phyloP scores from a whole-genome alignment of 2,888 invertebrate genomes.

The Hyposoter dolosus region DNA sequence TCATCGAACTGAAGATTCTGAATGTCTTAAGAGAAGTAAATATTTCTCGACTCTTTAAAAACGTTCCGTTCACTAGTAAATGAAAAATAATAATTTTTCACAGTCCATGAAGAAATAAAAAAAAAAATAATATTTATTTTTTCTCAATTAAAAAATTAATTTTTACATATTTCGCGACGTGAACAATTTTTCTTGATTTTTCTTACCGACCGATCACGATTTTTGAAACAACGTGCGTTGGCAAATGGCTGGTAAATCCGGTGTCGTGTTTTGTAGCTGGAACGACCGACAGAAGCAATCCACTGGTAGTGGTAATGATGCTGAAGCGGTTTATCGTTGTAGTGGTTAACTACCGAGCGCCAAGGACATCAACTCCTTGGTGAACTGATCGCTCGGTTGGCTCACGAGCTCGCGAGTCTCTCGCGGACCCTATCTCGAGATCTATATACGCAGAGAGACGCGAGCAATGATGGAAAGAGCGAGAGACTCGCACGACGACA shows the following conservation, averaged over 20 bases:
- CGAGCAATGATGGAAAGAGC: slow-evolving; percentile 41
- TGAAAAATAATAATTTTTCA: background rate
- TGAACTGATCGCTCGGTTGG: slow-evolving; percentile 62
- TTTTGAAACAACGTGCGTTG: slow-evolving; percentile 4
- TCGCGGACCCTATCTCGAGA: slow-evolving; percentile 70
- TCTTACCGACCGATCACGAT: slow-evolving; percentile 25
- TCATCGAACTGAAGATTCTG: background rate
- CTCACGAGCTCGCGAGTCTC: slow-evolving; percentile 44
- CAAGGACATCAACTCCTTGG: slow-evolving; percentile 79
- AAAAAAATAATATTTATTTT: background rate
- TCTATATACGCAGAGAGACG: slow-evolving; percentile 65
- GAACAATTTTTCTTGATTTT: slow-evolving; percentile 4
- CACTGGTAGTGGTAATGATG: slow-evolving; percentile 72
- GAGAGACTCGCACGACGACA: slow-evolving; percentile 19
- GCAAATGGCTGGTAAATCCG: slow-evolving; percentile 43
- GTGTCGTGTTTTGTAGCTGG: slow-evolving; percentile 14
- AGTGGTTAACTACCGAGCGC: slow-evolving; percentile 78
- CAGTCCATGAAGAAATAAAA: background rate
- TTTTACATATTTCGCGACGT: background rate
- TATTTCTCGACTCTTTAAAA: background rate
- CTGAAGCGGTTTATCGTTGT: slow-evolving; percentile 71
- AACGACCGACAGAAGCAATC: slow-evolving; percentile 42
- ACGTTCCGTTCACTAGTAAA: background rate
- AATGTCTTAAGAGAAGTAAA: background rate
- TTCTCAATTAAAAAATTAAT: background rate